Evolutionary conservation across 2,113 vertebrate species (phyloP), one percentile per base, ranked within the genome.

Genomic region (Serinus canaria): DNA sequence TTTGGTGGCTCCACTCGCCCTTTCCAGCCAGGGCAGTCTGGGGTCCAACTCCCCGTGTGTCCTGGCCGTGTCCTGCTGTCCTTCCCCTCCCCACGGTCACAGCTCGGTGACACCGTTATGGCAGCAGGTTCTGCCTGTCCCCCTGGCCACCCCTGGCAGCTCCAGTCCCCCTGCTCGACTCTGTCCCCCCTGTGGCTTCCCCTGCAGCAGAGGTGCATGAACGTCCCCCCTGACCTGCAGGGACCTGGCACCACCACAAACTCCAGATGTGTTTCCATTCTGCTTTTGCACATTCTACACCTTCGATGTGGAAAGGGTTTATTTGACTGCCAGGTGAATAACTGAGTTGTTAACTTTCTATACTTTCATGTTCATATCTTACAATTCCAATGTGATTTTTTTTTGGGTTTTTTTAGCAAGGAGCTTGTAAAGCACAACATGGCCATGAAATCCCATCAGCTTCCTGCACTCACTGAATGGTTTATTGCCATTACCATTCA

Each of bases 71-170:
- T 4, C 23, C 50, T 21, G 21, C 31, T 58, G 55, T 28, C 41
- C 28, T 9, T 41, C 37, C 70, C 69, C 21, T 81, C 17, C 15
- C 63, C 3, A 0, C 1, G 15, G 25, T 8, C 68, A 6, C 5
- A 1, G 33, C 6, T 27, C 2, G 1, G 28, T 13, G 11, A 9
- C 75, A 6, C 7, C 6, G 0, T 3, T 7, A 6, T 22, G 79
- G 91, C 91, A 91, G 88, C 39, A 0, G 79, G 83, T 81, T 43
- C 90, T 94, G 79, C 92, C 83, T 49, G 19, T 46, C 5, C 60
- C 59, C 10, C 2, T 10, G 2, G 8, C 74, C 39, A 1, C 37
- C 33, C 50, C 22, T 3, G 7, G 82, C 67, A 84, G 73, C 87
- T 62, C 37, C 11, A 0, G 27, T 67, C 41, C 0, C 2, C 74